Evolutionary conservation across 2,797 vertebrate genomes (phyloP).

Genomic region (Thunnus albacares): DNA sequence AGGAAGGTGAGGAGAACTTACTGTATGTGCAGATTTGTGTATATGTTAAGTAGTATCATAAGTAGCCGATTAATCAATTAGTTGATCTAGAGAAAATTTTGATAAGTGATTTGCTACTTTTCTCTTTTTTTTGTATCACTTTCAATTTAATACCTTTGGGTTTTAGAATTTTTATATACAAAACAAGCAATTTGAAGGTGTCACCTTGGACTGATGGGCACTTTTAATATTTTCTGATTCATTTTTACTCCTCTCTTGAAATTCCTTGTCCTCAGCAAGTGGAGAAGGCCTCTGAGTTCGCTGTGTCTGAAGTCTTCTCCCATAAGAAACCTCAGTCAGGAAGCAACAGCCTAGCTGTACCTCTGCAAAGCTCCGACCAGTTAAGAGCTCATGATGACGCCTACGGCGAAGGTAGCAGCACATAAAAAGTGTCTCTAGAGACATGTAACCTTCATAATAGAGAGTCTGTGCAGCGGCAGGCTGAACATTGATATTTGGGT

Average conservation of each 20-base stretch:
- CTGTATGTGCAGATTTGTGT: conserved; percentile 4
- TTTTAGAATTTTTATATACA: not conserved
- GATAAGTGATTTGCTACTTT: too few relatives aligned
- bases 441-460: conserved; percentile 29
- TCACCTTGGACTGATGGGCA: not conserved
- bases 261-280: conserved; percentile 79
- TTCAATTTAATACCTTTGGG: not conserved
- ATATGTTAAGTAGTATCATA: not conserved
- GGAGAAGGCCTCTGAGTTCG: conserved; percentile 87
- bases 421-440: conserved; percentile 5
- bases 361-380: conserved; percentile 84
- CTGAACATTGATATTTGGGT: conserved; percentile 6
- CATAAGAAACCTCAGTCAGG: conserved; percentile 62
- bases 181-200: not conserved
- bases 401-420: conserved; percentile 88
- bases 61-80: too few relatives aligned
- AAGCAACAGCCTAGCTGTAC: conserved; percentile 57
- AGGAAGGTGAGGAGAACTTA: conserved; percentile 81
- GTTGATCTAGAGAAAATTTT: too few relatives aligned
- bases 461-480: conserved; percentile 9
- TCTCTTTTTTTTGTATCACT: conserved; percentile 1
- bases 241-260: not conserved
- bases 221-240: not conserved
- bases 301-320: conserved; percentile 86
- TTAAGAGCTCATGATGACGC: conserved; percentile 88